Conservation (phyloP, 2,113 vertebrate species). For the Callaeas wilsoni region DNA sequence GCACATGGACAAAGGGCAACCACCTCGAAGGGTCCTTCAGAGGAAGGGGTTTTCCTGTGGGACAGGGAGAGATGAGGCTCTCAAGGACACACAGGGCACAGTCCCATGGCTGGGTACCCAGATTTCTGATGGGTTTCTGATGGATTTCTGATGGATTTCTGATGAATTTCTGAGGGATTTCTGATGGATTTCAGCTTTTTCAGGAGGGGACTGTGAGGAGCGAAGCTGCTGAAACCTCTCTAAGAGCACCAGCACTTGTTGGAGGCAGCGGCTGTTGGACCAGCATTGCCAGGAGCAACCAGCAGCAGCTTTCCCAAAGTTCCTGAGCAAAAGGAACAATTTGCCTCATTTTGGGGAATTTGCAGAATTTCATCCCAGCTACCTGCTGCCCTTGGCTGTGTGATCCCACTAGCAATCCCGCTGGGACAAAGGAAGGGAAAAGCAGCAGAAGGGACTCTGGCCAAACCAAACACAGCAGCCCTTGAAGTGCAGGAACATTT, state of each 20-base stretch:
- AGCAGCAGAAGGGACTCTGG: background rate
- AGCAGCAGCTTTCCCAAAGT: background rate
- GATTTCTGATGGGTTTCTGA: background rate
- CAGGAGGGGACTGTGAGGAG: background rate
- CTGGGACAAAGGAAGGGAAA: background rate
- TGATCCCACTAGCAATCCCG: background rate
- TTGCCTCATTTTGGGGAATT: background rate
- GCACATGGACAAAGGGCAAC: background rate
- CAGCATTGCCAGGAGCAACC: background rate
- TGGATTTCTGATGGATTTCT: background rate
- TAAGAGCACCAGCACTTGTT: background rate
- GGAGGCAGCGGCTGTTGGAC: background rate
- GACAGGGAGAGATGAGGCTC: fast-evolving
- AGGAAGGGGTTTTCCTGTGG: background rate
- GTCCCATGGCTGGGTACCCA: background rate
- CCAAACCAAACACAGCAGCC: background rate
- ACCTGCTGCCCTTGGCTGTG: background rate
- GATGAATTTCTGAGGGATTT: background rate
- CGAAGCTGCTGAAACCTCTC: background rate
- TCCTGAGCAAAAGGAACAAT: fast-evolving
- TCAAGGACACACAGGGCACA: background rate
- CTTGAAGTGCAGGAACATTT: background rate
- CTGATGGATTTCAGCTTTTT: background rate
- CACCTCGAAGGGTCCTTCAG: background rate
- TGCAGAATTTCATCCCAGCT: background rate